These are phyloP conservation scores for Melanerpes formicivorus DNA, from an alignment of 2,113 vertebrate genomes.

Conservation along the genomic window DNA sequence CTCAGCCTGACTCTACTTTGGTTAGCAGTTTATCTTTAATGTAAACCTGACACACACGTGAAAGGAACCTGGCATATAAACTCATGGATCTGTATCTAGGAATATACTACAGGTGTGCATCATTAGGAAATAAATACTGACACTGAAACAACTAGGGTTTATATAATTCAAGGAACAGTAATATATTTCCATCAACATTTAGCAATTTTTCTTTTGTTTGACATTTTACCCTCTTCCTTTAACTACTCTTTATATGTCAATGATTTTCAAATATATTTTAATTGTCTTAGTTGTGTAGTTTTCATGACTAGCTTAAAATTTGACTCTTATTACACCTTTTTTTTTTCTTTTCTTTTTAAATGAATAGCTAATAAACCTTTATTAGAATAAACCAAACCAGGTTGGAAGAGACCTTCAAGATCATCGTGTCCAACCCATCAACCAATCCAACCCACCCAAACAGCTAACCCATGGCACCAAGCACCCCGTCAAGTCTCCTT, in stretches of 20 bases:
- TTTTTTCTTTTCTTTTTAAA: not conserved
- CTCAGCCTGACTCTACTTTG: not conserved
- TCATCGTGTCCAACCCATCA: no score
- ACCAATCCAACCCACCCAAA: no score
- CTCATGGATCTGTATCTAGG: not conserved
- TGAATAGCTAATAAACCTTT: not conserved
- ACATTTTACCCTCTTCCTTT: accelerated
- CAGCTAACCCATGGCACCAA: no score
- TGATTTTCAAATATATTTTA: not conserved
- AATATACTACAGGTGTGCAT: not conserved
- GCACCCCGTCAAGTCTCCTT: no score
- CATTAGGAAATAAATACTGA: not conserved
- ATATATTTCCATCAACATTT: not conserved
- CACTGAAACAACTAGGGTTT: not conserved
- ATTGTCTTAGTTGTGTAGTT: not conserved
- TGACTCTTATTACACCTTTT: not conserved
- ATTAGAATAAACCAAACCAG: no score
- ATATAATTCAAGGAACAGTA: not conserved
- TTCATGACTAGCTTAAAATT: not conserved
- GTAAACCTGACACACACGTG: not conserved
- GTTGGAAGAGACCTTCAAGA: no score
- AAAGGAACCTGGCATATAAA: not conserved
- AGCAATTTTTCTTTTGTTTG: not conserved
- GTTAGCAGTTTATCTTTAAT: not conserved
- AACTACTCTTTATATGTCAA: accelerated